Evolutionary conservation across 1,140 invertebrate species (phyloP).

Genomic region (Drosophila nikananu): DNA sequence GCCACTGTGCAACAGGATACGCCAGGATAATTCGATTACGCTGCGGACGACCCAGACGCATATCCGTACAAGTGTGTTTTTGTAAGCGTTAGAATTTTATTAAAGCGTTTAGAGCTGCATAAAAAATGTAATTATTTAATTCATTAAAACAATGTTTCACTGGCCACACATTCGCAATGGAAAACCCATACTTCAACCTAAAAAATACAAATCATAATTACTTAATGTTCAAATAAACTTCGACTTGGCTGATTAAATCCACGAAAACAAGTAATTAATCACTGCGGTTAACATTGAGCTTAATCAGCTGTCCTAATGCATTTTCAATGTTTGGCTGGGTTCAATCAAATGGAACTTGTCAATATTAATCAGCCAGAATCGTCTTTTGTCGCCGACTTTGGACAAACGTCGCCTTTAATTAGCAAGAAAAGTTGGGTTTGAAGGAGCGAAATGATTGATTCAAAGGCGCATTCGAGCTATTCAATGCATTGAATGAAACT

Average conservation of each 20-base stretch:
- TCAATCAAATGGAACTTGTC: slow-evolving; percentile 35
- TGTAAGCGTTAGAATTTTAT: slow-evolving; percentile 13
- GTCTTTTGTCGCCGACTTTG: background rate
- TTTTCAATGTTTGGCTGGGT: slow-evolving; percentile 41
- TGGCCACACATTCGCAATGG: background rate
- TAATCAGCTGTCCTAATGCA: slow-evolving; percentile 47
- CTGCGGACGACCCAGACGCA: slow-evolving; percentile 23
- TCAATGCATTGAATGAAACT: background rate
- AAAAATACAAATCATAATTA: background rate
- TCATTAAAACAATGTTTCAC: background rate
- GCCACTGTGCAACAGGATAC: slow-evolving; percentile 65
- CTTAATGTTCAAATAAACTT: too few relatives aligned
- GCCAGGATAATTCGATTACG: slow-evolving; percentile 75
- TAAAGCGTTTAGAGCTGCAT: slow-evolving; percentile 1
- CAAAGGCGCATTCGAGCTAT: background rate
- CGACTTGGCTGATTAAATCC: slow-evolving; percentile 1
- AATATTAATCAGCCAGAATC: slow-evolving; percentile 33
- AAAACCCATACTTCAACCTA: too few relatives aligned
- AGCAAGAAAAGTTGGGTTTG: slow-evolving; percentile 18
- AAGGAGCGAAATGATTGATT: slow-evolving; percentile 16
- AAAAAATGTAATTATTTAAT: slow-evolving; percentile 3
- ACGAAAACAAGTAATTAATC: slow-evolving; percentile 20
- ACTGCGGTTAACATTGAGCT: slow-evolving; percentile 17
- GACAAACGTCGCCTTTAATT: slow-evolving; percentile 29
- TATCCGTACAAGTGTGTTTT: slow-evolving; percentile 6